phyloP scores from a whole-genome alignment of 2,797 vertebrate genomes.

The Miopithecus talapoin region DNA sequence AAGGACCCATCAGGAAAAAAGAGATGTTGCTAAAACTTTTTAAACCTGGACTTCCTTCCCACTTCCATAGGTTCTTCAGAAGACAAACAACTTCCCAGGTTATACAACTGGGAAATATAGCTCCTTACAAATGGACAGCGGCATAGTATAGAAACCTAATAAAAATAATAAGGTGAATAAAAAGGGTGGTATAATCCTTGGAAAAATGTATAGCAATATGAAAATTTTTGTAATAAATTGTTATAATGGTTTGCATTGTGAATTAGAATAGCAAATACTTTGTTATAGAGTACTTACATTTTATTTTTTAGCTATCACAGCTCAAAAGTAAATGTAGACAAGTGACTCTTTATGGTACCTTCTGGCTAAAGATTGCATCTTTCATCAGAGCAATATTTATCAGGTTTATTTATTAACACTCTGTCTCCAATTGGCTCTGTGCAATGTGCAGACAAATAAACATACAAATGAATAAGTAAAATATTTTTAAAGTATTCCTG shows the following conservation, averaged over 20 bases:
- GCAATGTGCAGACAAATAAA: not conserved
- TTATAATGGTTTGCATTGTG: not conserved
- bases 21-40: not conserved
- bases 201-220: not conserved
- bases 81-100: not conserved
- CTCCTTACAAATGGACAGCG: not conserved
- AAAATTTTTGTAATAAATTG: slow-evolving; percentile 32
- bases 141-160: not conserved
- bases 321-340: not conserved
- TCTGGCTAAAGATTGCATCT: not conserved
- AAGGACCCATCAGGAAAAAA: not conserved
- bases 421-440: not conserved
- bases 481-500: not conserved
- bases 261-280: slow-evolving; percentile 44
- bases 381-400: not conserved
- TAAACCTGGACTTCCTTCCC: not conserved
- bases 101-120: not conserved
- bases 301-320: slow-evolving; percentile 19
- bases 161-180: not conserved
- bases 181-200: not conserved
- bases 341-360: not conserved
- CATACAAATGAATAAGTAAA: not conserved
- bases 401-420: slow-evolving; percentile 16
- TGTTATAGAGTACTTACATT: not conserved
- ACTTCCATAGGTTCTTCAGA: not conserved